Conservation (phyloP, 2,797 vertebrate genomes). For the Sebastes taczanowskii region DNA sequence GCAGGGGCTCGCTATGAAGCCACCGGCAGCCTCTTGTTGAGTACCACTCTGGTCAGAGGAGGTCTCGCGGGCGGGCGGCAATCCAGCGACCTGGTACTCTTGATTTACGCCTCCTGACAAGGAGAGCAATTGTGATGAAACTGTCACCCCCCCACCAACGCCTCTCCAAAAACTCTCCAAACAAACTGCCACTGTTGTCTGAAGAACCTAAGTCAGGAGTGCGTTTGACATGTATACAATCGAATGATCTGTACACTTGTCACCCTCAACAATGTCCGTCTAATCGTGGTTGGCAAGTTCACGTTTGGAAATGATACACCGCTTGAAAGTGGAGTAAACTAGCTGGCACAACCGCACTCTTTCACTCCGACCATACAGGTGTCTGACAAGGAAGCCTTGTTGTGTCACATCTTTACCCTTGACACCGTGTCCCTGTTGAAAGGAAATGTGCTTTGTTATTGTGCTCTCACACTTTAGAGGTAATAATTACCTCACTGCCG, state of each 20-base stretch:
- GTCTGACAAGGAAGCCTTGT: slow-evolving; percentile 37
- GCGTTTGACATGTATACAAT: slow-evolving; percentile 45
- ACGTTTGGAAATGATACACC: slow-evolving; percentile 15
- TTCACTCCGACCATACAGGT: slow-evolving; percentile 15
- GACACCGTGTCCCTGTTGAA: slow-evolving; percentile 45
- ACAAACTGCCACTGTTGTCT: slow-evolving; percentile 23
- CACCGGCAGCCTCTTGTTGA: slow-evolving; percentile 26
- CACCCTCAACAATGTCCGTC: slow-evolving; percentile 29
- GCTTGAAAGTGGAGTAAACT: slow-evolving; percentile 3
- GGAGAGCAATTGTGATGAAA: slow-evolving; percentile 50
- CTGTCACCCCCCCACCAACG: not conserved
- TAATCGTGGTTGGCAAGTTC: slow-evolving; percentile 42
- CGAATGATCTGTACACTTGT: slow-evolving; percentile 43
- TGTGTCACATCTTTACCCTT: slow-evolving; percentile 49
- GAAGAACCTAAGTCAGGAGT: slow-evolving; percentile 21
- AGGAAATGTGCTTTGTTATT: slow-evolving; percentile 64
- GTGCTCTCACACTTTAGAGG: slow-evolving; percentile 52
- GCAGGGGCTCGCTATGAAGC: slow-evolving; percentile 6
- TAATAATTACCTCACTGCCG: slow-evolving; percentile 70
- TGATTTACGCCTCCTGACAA: slow-evolving; percentile 37
- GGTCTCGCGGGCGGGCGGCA: slow-evolving; percentile 10
- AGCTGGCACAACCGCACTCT: slow-evolving; percentile 23
- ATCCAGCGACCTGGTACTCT: slow-evolving; percentile 1
- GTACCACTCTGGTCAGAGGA: not conserved
- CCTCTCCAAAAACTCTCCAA: not conserved